These are phyloP conservation scores for Psilopsiagon aymara DNA, from an alignment of 2,113 vertebrate genomes.

Conservation along the genomic window DNA sequence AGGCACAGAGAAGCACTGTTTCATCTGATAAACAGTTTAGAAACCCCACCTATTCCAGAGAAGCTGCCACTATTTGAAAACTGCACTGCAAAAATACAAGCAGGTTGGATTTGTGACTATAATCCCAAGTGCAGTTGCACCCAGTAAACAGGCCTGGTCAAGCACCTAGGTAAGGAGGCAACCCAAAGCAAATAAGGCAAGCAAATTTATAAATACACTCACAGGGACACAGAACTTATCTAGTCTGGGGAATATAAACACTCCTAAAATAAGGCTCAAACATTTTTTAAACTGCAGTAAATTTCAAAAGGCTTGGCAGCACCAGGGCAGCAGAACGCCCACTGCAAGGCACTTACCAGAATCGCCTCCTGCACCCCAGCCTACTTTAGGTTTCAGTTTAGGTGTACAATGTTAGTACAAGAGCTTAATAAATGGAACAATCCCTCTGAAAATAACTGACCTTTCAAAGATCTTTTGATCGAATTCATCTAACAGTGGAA, in stretches of 20 bases:
- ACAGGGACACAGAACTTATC: not conserved
- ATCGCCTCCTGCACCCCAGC: not conserved
- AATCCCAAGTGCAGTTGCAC: not conserved
- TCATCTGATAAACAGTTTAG: not conserved
- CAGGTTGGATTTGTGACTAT: not conserved
- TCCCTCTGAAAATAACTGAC: not conserved
- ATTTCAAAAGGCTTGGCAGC: not conserved
- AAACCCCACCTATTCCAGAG: not conserved
- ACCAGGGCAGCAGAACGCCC: not conserved
- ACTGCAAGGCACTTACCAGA: not conserved
- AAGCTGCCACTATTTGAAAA: not conserved
- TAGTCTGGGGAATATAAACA: accelerated
- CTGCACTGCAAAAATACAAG: not conserved
- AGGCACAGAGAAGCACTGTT: not conserved
- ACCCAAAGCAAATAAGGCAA: not conserved
- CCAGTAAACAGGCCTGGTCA: not conserved
- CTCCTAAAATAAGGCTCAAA: not conserved
- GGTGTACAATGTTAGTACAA: not conserved
- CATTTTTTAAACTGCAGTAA: not conserved
- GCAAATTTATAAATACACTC: accelerated
- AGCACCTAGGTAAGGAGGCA: not conserved
- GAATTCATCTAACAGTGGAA: not conserved
- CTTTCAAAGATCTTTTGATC: not conserved
- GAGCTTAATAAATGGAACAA: not conserved
- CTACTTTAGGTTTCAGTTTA: not conserved